phyloP scores from a whole-genome alignment of 2,113 vertebrate species.

The Megaceryle torquata region DNA sequence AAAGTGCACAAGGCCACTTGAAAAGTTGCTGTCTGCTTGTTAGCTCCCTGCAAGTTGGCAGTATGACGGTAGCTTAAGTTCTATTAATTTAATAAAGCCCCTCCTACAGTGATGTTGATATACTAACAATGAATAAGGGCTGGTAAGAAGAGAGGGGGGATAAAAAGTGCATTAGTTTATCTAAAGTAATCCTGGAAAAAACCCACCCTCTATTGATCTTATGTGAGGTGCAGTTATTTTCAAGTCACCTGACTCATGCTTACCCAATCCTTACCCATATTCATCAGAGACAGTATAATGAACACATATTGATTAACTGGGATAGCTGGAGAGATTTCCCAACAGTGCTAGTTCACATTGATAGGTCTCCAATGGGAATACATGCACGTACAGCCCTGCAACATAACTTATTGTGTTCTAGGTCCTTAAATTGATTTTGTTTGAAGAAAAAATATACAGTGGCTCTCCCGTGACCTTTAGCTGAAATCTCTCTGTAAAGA shows the following conservation, averaged over 20 bases:
- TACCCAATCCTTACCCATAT: conserved; percentile 79
- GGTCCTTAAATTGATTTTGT: conserved; percentile 80
- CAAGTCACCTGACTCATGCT: conserved; percentile 79
- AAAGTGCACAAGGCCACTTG: conserved; percentile 8
- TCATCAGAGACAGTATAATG: conserved; percentile 81
- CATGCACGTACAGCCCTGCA: conserved; percentile 47
- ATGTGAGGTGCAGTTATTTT: conserved; percentile 77
- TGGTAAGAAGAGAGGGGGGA: neutral
- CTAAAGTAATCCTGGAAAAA: conserved; percentile 36
- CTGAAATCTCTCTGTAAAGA: conserved; percentile 59
- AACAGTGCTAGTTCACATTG: conserved; percentile 73
- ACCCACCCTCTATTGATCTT: conserved; percentile 68
- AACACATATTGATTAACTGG: conserved; percentile 85
- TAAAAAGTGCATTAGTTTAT: conserved; percentile 29
- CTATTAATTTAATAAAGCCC: conserved; percentile 72
- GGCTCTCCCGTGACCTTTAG: conserved; percentile 78
- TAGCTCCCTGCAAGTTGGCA: conserved; percentile 32
- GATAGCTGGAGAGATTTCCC: conserved; percentile 82
- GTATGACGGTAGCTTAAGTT: conserved; percentile 69
- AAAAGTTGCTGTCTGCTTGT: conserved; percentile 43
- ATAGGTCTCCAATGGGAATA: conserved; percentile 76
- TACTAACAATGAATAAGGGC: neutral
- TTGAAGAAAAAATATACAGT: conserved; percentile 65
- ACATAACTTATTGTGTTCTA: conserved; percentile 82
- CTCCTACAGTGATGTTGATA: conserved; percentile 33